Percentiles rank a stretch among this genome's conserved stretches.
Conservation (phyloP, 2,797 vertebrate species). For the Acrossocheilus fasciatus region DNA sequence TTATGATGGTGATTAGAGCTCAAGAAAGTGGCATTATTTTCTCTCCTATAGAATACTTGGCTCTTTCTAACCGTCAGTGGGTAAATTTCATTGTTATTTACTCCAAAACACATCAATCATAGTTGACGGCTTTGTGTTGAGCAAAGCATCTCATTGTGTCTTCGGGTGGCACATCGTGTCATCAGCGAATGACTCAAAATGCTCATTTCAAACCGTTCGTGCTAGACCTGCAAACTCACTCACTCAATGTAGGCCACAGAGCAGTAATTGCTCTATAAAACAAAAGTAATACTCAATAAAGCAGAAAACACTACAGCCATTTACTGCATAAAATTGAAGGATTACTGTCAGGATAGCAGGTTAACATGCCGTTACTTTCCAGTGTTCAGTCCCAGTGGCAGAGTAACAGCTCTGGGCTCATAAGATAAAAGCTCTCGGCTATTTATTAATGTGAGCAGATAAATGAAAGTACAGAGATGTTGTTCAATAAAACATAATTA, state of each 20-base stretch:
- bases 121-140: slow-evolving; percentile 43
- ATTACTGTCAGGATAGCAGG: slow-evolving; percentile 73
- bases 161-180: slow-evolving; percentile 26
- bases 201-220: slow-evolving; percentile 72
- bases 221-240: slow-evolving; percentile 67
- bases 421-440: slow-evolving; percentile 56
- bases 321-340: slow-evolving; percentile 79
- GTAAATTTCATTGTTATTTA: slow-evolving; percentile 50
- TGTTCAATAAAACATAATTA: slow-evolving; percentile 71
- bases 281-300: slow-evolving; percentile 85
- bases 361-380: slow-evolving; percentile 79
- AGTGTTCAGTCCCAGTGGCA: slow-evolving; percentile 73
- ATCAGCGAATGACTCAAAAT: slow-evolving; percentile 64
- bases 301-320: slow-evolving; percentile 75
- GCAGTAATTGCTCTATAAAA: slow-evolving; percentile 83
- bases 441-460: slow-evolving; percentile 73
- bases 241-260: slow-evolving; percentile 75
- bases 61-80: not conserved
- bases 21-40: slow-evolving; percentile 35
- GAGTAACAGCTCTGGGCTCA: slow-evolving; percentile 64
- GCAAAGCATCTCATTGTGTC: slow-evolving; percentile 42
- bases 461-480: slow-evolving; percentile 66
- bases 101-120: slow-evolving; percentile 43
- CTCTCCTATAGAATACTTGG: not conserved
- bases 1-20: slow-evolving; percentile 51